These are phyloP conservation scores for Cydia amplana DNA, from an alignment of 1,140 invertebrate species.

Conservation along the genomic window DNA sequence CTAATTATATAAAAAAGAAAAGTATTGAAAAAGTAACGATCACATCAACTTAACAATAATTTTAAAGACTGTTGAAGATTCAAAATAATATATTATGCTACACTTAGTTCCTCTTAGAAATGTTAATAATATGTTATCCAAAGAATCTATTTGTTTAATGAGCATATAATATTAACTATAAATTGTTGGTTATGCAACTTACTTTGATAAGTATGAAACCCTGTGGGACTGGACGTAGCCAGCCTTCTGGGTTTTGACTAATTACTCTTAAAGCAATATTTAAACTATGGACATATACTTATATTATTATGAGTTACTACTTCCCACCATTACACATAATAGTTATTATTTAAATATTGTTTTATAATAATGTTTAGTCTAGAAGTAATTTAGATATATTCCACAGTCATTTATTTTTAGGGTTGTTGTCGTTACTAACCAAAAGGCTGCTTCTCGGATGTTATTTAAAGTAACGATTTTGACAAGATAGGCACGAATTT, in stretches of 20 bases:
- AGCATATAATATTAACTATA: constrained; percentile 70
- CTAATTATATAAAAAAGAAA: constrained; percentile 37
- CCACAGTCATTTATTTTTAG: constrained; percentile 76
- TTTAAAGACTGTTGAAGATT: constrained; percentile 54
- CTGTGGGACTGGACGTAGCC: constrained; percentile 47
- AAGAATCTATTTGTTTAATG: constrained; percentile 71
- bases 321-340: constrained; percentile 73
- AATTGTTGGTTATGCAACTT: constrained; percentile 63
- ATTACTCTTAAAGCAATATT: constrained; percentile 71
- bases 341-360: constrained; percentile 75
- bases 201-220: constrained; percentile 61
- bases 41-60: constrained; percentile 41
- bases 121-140: constrained; percentile 77
- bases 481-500: constrained; percentile 76
- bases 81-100: constrained; percentile 64
- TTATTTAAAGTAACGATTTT: constrained; percentile 68
- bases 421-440: constrained; percentile 68
- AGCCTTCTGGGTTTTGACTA: constrained; percentile 54
- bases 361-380: constrained; percentile 68
- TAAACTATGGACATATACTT: constrained; percentile 66
- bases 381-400: constrained; percentile 69
- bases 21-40: constrained; percentile 38
- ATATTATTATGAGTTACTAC: constrained; percentile 56
- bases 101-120: constrained; percentile 76
- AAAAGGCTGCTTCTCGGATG: constrained; percentile 77